Conservation (phyloP, 1,140 invertebrate genomes). For the Calliphora vicina region DNA sequence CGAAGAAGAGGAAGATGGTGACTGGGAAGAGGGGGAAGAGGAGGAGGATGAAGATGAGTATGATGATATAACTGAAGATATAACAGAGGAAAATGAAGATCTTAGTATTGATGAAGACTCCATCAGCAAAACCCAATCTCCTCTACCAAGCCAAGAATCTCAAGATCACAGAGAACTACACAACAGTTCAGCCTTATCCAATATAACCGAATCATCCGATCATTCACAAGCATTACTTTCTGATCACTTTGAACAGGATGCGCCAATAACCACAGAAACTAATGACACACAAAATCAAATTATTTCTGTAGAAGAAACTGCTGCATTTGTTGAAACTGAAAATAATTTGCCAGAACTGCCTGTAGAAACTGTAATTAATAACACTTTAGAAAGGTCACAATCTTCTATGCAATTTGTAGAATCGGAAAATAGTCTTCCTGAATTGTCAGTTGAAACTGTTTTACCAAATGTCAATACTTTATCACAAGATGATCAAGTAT, state of each 20-base stretch:
- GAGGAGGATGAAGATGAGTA: slow-evolving; percentile 43
- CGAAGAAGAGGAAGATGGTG: slow-evolving; percentile 48
- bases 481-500: not conserved
- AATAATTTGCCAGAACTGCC: slow-evolving; percentile 65
- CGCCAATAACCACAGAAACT: not conserved
- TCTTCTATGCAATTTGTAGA: slow-evolving; percentile 41
- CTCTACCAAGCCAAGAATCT: not conserved
- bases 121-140: slow-evolving; percentile 14
- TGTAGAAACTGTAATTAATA: slow-evolving; percentile 42
- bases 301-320: slow-evolving; percentile 45
- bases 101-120: slow-evolving; percentile 41
- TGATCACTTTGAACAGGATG: slow-evolving; percentile 8
- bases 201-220: slow-evolving; percentile 3
- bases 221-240: slow-evolving; percentile 4
- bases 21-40: slow-evolving; percentile 50
- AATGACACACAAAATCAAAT: slow-evolving; percentile 23
- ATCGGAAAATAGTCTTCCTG: slow-evolving; percentile 65
- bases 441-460: slow-evolving; percentile 55
- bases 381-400: not conserved
- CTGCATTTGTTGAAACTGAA: slow-evolving; percentile 55
- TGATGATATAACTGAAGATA: slow-evolving; percentile 43
- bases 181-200: not conserved
- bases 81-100: slow-evolving; percentile 55
- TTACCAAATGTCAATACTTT: slow-evolving; percentile 40
- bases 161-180: not conserved